These are phyloP conservation scores for Polypedilum pembai DNA, from an alignment of 1,140 invertebrate species.

Conservation along the genomic window DNA sequence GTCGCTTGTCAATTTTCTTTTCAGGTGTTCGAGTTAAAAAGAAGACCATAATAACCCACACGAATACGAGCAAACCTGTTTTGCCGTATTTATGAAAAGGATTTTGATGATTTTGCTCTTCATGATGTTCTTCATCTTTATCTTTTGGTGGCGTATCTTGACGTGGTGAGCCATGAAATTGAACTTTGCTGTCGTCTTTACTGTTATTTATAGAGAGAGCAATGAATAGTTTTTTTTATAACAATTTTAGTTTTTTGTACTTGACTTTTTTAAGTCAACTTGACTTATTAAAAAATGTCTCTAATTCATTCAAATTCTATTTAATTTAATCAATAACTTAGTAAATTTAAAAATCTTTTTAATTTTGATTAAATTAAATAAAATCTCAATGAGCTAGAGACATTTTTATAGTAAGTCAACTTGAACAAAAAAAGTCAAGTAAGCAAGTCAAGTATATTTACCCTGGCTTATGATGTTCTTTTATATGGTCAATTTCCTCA, in stretches of 20 bases:
- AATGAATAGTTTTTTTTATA: no score
- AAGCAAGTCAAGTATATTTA: no score
- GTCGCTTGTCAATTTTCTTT: neutral
- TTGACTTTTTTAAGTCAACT: no score
- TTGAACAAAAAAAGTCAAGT: no score
- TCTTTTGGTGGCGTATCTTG: neutral
- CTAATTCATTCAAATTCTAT: no score
- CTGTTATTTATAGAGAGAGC: neutral
- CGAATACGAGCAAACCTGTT: neutral
- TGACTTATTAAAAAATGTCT: no score
- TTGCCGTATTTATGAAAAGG: conserved; percentile 27
- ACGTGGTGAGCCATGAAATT: neutral
- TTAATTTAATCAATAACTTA: no score
- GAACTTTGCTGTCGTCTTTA: neutral
- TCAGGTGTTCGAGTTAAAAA: neutral
- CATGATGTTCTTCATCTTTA: conserved; percentile 19
- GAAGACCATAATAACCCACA: neutral
- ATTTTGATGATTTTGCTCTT: neutral
- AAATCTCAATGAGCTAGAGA: no score
- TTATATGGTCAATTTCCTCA: conserved; percentile 14
- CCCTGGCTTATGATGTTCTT: neutral
- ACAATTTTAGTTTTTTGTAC: no score
- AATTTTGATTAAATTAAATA: no score
- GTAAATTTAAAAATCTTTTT: no score
- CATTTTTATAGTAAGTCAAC: no score